phyloP scores from a whole-genome alignment of 2,113 vertebrate genomes.

The Xiphophorus hellerii region DNA sequence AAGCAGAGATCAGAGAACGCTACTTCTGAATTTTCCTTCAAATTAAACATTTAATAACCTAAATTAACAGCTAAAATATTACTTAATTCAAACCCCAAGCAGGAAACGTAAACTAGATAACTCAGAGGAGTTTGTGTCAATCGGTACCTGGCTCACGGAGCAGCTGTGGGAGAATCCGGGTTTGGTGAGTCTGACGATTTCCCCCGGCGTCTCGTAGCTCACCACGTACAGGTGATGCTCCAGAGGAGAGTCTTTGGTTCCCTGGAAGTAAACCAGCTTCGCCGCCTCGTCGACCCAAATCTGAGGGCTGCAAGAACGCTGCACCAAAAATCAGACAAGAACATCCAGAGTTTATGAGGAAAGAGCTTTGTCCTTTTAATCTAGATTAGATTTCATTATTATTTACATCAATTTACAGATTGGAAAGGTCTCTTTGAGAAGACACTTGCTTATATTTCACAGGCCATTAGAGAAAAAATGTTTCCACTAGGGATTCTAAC shows the following conservation, averaged over 20 bases:
- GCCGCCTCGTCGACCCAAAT: slow-evolving; percentile 94
- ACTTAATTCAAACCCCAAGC: not conserved
- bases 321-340: slow-evolving; percentile 14
- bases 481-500: no score
- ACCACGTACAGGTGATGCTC: slow-evolving; percentile 95
- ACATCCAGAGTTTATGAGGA: not conserved
- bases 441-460: not conserved
- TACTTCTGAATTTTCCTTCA: not conserved
- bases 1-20: not conserved
- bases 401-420: not conserved
- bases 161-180: slow-evolving; percentile 94
- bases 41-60: not conserved
- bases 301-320: slow-evolving; percentile 74
- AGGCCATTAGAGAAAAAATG: not conserved
- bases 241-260: slow-evolving; percentile 91
- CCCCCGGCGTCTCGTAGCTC: slow-evolving; percentile 86
- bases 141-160: slow-evolving; percentile 89
- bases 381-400: not conserved
- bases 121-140: not conserved
- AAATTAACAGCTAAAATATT: not conserved
- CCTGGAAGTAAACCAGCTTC: slow-evolving; percentile 93
- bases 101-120: not conserved
- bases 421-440: not conserved
- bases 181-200: slow-evolving; percentile 90
- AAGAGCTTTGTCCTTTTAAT: not conserved